Conservation (phyloP, 2,797 vertebrate genomes). For the Pagetopsis macropterus region DNA sequence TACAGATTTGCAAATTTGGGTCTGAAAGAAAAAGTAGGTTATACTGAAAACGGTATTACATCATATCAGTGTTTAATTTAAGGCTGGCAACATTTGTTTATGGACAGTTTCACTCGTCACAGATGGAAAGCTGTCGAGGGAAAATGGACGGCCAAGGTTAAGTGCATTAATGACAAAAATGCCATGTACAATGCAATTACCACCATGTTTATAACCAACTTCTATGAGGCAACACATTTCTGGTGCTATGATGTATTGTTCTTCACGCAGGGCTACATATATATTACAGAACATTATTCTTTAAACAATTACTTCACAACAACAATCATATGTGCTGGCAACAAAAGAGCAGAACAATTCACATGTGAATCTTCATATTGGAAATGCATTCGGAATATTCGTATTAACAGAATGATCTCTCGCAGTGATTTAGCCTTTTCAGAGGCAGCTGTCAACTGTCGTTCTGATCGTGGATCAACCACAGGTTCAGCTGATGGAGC, state of each 20-base stretch:
- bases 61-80: conserved; percentile 1
- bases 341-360: conserved; percentile 9
- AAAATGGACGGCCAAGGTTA: conserved; percentile 23
- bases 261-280: conserved; percentile 37
- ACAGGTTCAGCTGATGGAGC: conserved; percentile 78
- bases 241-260: conserved; percentile 1
- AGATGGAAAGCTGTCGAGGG: not conserved
- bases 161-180: conserved; percentile 4
- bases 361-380: conserved; percentile 14
- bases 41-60: not conserved
- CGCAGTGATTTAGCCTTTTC: not conserved
- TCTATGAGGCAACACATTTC: conserved; percentile 22
- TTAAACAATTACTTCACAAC: conserved; percentile 30
- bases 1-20: not conserved
- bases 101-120: not conserved
- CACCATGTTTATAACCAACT: conserved; percentile 7
- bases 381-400: not conserved
- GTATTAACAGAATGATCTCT: not conserved
- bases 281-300: conserved; percentile 33
- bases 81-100: not conserved
- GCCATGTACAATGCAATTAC: conserved; percentile 20
- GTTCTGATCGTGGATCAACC: conserved; percentile 72
- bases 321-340: conserved; percentile 24
- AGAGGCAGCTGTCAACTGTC: conserved; percentile 46
- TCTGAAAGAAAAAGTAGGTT: not conserved